Evolutionary conservation across 2,113 vertebrate species (phyloP).

Genomic region (Chaetorhynchus papuensis): DNA sequence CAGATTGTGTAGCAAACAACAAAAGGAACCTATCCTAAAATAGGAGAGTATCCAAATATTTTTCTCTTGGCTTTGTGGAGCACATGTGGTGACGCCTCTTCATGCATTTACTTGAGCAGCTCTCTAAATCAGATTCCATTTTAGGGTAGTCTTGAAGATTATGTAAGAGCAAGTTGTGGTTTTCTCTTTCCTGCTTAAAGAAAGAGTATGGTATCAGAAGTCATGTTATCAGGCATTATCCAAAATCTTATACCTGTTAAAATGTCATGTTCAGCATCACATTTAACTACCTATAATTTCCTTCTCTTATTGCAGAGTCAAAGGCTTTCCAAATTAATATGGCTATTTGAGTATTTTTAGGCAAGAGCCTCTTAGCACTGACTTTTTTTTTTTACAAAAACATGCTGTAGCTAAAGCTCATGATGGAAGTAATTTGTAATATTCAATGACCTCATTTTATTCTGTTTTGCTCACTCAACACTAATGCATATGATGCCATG

Average conservation of each 20-base stretch:
- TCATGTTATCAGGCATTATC: neutral
- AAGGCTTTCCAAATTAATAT: conserved; percentile 6
- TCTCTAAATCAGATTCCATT: conserved; percentile 38
- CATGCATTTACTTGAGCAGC: neutral
- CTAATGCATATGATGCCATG: conserved; percentile 34
- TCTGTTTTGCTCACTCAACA: conserved; percentile 36
- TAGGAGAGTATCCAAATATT: neutral
- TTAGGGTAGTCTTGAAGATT: conserved; percentile 10
- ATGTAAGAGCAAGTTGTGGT: neutral
- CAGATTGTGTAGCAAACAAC: conserved; percentile 5
- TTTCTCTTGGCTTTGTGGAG: conserved; percentile 1
- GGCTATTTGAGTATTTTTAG: neutral
- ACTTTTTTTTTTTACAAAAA: conserved; percentile 10
- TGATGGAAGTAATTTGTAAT: conserved; percentile 49
- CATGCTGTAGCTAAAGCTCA: conserved; percentile 31
- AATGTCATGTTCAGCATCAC: neutral
- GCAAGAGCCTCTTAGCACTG: neutral
- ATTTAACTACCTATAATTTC: conserved; percentile 21
- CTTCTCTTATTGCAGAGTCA: neutral
- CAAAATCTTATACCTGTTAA: neutral
- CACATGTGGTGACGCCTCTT: neutral
- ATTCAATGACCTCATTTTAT: conserved; percentile 42
- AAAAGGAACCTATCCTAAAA: conserved; percentile 29
- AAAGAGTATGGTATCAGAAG: neutral
- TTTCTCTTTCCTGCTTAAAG: neutral